Evolutionary conservation across 2,797 vertebrate genomes (phyloP).

Genomic region (Potorous gilbertii): DNA sequence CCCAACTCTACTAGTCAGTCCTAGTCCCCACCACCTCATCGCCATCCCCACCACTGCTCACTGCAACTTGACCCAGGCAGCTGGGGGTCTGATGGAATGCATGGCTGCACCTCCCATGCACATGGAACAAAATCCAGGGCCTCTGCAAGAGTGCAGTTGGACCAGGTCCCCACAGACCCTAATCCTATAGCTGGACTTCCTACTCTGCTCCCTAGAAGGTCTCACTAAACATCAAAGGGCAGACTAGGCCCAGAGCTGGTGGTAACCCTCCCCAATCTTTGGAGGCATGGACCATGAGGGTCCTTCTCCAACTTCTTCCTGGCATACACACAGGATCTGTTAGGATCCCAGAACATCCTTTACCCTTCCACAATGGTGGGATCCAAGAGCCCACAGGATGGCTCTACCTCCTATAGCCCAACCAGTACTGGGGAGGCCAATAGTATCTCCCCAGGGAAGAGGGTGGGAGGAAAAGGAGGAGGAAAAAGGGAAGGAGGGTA

Average conservation of each 20-base stretch:
- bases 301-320: constrained; percentile 72
- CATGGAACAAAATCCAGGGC: constrained; percentile 72
- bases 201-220: constrained; percentile 70
- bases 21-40: constrained; percentile 69
- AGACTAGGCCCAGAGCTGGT: constrained; percentile 66
- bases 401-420: constrained; percentile 71
- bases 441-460: constrained; percentile 71
- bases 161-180: constrained; percentile 53
- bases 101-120: constrained; percentile 71
- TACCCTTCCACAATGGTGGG: constrained; percentile 51
- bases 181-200: constrained; percentile 67
- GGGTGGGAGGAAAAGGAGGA: constrained; percentile 67
- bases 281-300: constrained; percentile 70
- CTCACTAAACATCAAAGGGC: constrained; percentile 47
- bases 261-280: constrained; percentile 57
- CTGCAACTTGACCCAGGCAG: constrained; percentile 79
- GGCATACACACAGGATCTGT: constrained; percentile 68
- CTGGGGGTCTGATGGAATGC: constrained; percentile 59
- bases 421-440: constrained; percentile 75
- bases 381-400: constrained; percentile 62
- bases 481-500: constrained; percentile 27
- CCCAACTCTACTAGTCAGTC: constrained; percentile 63
- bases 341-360: constrained; percentile 67
- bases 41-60: constrained; percentile 78
- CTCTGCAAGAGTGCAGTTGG: constrained; percentile 31